A percentile compares a stretch with the other conserved stretches of the same genome.
These are phyloP conservation scores for Drosophila seclusa DNA, from an alignment of 2,888 invertebrate genomes.

Conservation along the genomic window DNA sequence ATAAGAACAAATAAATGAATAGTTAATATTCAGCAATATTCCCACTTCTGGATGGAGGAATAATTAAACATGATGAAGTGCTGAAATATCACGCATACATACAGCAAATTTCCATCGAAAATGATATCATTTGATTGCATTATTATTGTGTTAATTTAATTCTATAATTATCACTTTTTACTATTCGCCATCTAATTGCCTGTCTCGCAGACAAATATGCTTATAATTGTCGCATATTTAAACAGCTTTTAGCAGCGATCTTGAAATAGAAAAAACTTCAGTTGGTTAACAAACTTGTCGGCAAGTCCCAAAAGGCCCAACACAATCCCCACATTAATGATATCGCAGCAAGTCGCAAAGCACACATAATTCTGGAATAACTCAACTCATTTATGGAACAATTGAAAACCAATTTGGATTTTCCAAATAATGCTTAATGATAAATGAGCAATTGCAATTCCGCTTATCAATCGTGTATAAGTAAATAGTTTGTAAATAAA, in stretches of 20 bases:
- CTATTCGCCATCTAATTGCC: neutral
- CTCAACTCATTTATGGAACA: slow-evolving; percentile 19
- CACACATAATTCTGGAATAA: slow-evolving; percentile 14
- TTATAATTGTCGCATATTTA: slow-evolving; percentile 37
- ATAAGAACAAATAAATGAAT: neutral
- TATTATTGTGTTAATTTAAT: neutral
- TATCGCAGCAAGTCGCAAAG: slow-evolving; percentile 5
- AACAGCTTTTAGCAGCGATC: slow-evolving; percentile 42
- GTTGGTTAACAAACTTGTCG: slow-evolving; percentile 36
- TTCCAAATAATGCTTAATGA: slow-evolving; percentile 45
- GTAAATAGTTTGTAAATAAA: slow-evolving; percentile 36
- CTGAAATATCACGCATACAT: neutral
- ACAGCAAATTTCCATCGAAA: neutral
- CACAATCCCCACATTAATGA: slow-evolving; percentile 20
- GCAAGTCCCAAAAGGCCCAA: slow-evolving; percentile 23
- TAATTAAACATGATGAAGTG: neutral
- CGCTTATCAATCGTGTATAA: slow-evolving; percentile 25
- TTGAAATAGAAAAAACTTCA: slow-evolving; percentile 14
- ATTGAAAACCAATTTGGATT: slow-evolving; percentile 60
- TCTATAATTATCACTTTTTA: neutral
- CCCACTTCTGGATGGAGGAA: neutral
- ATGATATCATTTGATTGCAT: neutral
- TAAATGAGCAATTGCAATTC: slow-evolving; percentile 28
- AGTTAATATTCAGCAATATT: neutral
- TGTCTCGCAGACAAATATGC: slow-evolving; percentile 15